Percentiles rank a stretch among this genome's conserved stretches.
Evolutionary conservation across 2,888 invertebrate species (phyloP).

Genomic region (Scrobipalpa costella): DNA sequence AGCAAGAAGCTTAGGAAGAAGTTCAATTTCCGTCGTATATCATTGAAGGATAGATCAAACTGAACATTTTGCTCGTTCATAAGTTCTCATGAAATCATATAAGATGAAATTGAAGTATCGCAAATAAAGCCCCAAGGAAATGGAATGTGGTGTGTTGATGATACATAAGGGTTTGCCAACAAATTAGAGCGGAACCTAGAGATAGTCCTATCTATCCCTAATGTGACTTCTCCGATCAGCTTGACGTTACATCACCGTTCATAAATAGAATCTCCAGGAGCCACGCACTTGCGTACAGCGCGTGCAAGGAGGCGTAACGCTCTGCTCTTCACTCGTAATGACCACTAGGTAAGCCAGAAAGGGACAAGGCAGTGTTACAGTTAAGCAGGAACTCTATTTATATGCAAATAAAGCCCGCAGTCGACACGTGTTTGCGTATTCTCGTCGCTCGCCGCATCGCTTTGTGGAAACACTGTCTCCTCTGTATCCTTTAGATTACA

Average conservation of each 20-base stretch:
- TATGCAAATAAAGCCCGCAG: slow-evolving; percentile 81
- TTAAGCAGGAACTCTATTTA: slow-evolving; percentile 82
- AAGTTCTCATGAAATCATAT: too few relatives aligned
- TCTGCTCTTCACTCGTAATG: slow-evolving; percentile 64
- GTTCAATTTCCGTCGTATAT: neutral
- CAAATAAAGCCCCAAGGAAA: too few relatives aligned
- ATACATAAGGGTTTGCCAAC: too few relatives aligned
- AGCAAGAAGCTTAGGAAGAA: neutral
- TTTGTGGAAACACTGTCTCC: slow-evolving; percentile 72
- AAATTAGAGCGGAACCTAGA: neutral
- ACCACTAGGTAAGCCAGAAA: slow-evolving; percentile 63
- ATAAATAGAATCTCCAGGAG: slow-evolving; percentile 78
- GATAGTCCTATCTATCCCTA: neutral
- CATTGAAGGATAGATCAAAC: neutral
- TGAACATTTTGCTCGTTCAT: neutral
- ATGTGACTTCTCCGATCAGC: neutral
- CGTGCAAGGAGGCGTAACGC: slow-evolving; percentile 68
- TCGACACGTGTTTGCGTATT: slow-evolving; percentile 82
- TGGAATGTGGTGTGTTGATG: too few relatives aligned
- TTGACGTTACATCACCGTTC: slow-evolving; percentile 67
- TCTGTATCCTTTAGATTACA: slow-evolving; percentile 67
- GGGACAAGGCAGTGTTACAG: slow-evolving; percentile 76
- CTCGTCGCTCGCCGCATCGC: slow-evolving; percentile 68
- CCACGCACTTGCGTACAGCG: slow-evolving; percentile 61
- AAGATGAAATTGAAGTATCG: too few relatives aligned